A percentile compares a stretch with the other conserved stretches of the same genome.
Evolutionary conservation across 2,888 invertebrate genomes (phyloP).

Genomic region (Caradrina clavipalpis): DNA sequence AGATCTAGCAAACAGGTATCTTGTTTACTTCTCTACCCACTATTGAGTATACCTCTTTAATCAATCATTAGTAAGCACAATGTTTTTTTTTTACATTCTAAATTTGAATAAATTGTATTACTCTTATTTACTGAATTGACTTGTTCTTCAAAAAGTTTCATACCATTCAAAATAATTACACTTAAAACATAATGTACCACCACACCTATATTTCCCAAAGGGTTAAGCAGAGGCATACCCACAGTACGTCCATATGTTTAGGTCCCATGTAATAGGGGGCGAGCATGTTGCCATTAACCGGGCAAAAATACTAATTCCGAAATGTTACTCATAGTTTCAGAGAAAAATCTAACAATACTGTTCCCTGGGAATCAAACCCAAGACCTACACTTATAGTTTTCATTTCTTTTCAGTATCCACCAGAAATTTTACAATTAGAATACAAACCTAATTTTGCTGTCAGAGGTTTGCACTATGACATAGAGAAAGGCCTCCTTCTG

Average conservation of each 20-base stretch:
- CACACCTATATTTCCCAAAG: too few species aligned
- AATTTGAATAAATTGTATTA: background rate
- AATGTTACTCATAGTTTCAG: too few species aligned
- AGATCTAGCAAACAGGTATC: slow-evolving; percentile 12
- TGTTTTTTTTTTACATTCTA: background rate
- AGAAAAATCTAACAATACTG: too few species aligned
- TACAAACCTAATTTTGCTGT: slow-evolving; percentile 98
- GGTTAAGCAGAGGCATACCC: too few species aligned
- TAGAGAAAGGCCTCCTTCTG: slow-evolving; percentile 97
- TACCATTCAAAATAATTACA: background rate
- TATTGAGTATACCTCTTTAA: too few species aligned
- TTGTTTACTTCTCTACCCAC: background rate
- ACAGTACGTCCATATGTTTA: too few species aligned
- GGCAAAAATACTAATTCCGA: too few species aligned
- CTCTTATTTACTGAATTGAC: background rate
- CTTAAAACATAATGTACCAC: too few species aligned
- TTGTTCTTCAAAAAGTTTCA: background rate
- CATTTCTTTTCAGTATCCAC: slow-evolving; percentile 94
- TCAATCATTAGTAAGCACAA: background rate
- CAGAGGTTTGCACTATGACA: slow-evolving; percentile 99
- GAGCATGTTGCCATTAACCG: too few species aligned
- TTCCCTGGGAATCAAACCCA: too few species aligned
- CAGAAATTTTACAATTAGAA: slow-evolving; percentile 94
- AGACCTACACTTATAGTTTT: background rate
- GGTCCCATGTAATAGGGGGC: too few species aligned